Evolutionary conservation across 2,888 invertebrate genomes (phyloP).

Genomic region (Corythucha ciliata): DNA sequence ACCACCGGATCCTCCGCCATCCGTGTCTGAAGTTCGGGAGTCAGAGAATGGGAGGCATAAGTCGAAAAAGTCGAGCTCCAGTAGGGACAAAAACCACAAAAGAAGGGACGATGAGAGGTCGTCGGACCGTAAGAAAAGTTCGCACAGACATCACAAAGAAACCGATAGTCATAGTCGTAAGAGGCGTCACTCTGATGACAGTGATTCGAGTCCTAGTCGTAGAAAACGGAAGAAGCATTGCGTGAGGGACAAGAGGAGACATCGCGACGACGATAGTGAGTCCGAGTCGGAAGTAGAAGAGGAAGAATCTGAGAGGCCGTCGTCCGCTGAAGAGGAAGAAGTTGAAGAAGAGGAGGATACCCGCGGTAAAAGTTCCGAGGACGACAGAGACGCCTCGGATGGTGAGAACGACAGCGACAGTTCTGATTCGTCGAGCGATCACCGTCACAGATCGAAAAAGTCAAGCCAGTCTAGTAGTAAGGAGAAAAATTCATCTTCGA

Average conservation of each 20-base stretch:
- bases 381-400: background rate
- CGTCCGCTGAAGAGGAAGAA: slow-evolving; percentile 13
- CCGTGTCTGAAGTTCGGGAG: no score
- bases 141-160: slow-evolving; percentile 5
- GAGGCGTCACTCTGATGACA: slow-evolving; percentile 3
- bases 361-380: background rate
- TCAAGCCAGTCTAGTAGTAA: slow-evolving; percentile 15
- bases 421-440: background rate
- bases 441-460: slow-evolving; percentile 12
- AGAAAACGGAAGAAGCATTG: slow-evolving; percentile 21
- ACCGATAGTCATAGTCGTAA: slow-evolving; percentile 1
- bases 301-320: slow-evolving; percentile 12
- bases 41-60: background rate
- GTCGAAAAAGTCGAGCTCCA: background rate
- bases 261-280: background rate
- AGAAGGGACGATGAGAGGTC: slow-evolving; percentile 7
- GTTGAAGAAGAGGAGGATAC: slow-evolving; percentile 9
- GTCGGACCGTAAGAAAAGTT: slow-evolving; percentile 2
- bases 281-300: slow-evolving; percentile 2
- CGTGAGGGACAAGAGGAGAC: slow-evolving; percentile 13
- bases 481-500: background rate
- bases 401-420: background rate
- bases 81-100: slow-evolving; percentile 5
- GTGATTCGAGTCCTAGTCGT: slow-evolving; percentile 5
- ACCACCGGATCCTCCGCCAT: no score